Conservation (phyloP, 2,888 invertebrate genomes). For the Panorpa germanica region DNA sequence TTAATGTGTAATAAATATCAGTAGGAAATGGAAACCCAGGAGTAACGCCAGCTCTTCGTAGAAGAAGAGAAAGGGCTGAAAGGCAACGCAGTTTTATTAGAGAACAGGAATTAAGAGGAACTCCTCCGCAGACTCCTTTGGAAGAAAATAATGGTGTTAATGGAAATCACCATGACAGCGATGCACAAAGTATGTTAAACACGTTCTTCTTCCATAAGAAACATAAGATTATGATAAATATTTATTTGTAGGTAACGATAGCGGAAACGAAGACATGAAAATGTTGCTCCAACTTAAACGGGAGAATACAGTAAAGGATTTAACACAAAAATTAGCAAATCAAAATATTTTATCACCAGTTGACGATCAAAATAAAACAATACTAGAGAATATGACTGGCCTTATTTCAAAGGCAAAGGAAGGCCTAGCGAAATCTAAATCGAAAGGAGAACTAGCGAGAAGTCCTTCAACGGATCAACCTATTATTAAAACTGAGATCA, state of each 20-base stretch:
- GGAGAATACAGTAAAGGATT: constrained; percentile 74
- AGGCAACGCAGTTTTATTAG: constrained; percentile 68
- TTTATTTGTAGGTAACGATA: no score
- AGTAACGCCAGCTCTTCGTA: constrained; percentile 59
- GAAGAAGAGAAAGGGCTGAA: constrained; percentile 66
- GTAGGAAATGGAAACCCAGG: constrained; percentile 34
- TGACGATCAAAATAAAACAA: constrained; percentile 36
- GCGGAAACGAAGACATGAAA: constrained; percentile 35
- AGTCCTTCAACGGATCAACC: constrained; percentile 34
- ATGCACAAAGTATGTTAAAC: no score
- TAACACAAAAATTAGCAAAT: constrained; percentile 67
- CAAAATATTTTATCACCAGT: constrained; percentile 32
- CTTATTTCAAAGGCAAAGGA: constrained; percentile 87
- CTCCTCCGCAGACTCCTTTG: constrained; percentile 14
- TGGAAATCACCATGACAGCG: constrained; percentile 8
- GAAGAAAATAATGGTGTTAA: constrained; percentile 20
- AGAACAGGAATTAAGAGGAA: constrained; percentile 46
- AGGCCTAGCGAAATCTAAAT: constrained; percentile 72
- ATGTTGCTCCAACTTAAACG: constrained; percentile 51
- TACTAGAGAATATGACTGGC: constrained; percentile 73
- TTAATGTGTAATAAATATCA: constrained; percentile 1
- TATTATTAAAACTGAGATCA: constrained; percentile 45
- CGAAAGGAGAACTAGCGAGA: constrained; percentile 37
- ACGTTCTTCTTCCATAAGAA: no score
- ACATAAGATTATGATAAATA: constrained; percentile 28